Percentiles rank a stretch among this genome's conserved stretches.
phyloP scores from a whole-genome alignment of 2,888 invertebrate genomes.

The Watsonalla binaria region DNA sequence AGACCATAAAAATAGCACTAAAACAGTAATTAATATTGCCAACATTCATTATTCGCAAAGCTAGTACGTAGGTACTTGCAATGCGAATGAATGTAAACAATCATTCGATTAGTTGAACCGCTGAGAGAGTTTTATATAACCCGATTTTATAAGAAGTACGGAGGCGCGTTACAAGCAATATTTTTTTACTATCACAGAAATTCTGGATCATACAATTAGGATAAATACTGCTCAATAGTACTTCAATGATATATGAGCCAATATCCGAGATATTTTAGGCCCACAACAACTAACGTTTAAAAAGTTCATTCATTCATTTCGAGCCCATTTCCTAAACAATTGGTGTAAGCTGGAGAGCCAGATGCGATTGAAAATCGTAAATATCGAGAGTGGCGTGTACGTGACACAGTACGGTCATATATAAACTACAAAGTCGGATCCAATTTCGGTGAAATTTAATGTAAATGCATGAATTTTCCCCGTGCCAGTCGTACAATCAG shows the following conservation, averaged over 20 bases:
- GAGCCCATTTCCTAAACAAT: constrained; percentile 14
- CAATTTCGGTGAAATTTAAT: constrained; percentile 75
- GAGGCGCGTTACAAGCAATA: constrained; percentile 14
- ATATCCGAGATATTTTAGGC: too few relatives aligned
- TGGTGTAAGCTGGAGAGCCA: constrained; percentile 34
- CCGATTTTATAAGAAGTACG: constrained; percentile 40
- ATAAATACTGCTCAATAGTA: too few relatives aligned
- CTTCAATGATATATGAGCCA: too few relatives aligned
- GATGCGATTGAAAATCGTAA: constrained; percentile 70
- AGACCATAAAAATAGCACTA: constrained; percentile 63
- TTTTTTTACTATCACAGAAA: too few relatives aligned
- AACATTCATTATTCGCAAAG: constrained; percentile 63
- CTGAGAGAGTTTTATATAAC: constrained; percentile 46
- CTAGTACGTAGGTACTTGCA: constrained; percentile 20
- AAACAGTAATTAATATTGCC: constrained; percentile 70
- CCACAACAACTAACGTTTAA: too few relatives aligned
- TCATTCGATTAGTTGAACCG: constrained; percentile 65
- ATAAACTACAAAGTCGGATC: constrained; percentile 65
- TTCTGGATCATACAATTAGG: too few relatives aligned
- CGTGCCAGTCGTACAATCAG: constrained; percentile 76
- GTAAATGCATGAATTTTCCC: constrained; percentile 77
- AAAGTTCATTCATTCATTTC: neutral
- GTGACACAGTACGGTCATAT: constrained; percentile 60
- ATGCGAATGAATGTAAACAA: constrained; percentile 60
- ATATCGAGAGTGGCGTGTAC: constrained; percentile 53